Percentiles rank a stretch among this genome's conserved stretches.
Evolutionary conservation across 2,113 vertebrate species (phyloP).

Genomic region (Peromyscus maniculatus): DNA sequence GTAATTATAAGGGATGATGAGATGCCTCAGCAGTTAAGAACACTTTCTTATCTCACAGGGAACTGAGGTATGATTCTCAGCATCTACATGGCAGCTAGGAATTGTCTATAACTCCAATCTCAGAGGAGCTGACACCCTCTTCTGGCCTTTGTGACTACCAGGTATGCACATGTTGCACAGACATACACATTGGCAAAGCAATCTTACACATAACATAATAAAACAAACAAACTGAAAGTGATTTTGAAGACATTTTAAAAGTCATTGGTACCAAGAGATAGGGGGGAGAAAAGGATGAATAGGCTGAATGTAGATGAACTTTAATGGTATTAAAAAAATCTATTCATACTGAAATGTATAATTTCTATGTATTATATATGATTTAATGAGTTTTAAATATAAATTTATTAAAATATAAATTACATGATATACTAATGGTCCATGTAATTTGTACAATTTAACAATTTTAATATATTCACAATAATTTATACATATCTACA

Average conservation of each 20-base stretch:
- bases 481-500: neutral
- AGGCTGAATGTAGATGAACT: neutral
- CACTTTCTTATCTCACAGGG: neutral
- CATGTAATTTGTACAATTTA: neutral
- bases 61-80: neutral
- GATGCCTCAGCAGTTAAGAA: neutral
- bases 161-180: neutral
- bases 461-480: neutral
- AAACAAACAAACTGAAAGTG: neutral
- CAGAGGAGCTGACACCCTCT: neutral
- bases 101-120: neutral
- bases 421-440: neutral
- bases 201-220: neutral
- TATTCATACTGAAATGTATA: neutral
- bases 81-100: neutral
- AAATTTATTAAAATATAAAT: neutral
- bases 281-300: neutral
- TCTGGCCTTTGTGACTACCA: neutral
- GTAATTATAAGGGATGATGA: neutral
- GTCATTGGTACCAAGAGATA: neutral
- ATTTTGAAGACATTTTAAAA: neutral
- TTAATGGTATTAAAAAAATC: neutral
- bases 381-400: neutral
- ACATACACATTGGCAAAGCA: neutral
- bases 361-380: neutral